Conservation (phyloP, 2,797 vertebrate species). For the Thaleichthys pacificus region DNA sequence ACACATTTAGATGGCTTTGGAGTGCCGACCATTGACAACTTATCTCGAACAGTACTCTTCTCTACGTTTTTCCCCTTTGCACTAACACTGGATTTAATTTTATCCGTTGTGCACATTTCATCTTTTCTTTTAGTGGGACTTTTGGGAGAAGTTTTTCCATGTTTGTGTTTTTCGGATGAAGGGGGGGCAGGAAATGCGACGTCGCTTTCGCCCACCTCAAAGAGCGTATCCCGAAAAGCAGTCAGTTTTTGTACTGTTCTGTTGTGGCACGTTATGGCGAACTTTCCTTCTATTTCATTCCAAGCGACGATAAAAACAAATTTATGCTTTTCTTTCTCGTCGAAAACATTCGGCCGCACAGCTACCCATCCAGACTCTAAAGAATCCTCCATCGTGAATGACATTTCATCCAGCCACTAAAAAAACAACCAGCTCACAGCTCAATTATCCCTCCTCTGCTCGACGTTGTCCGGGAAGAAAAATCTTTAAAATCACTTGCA, state of each 20-base stretch:
- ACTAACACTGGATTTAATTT: constrained; percentile 46
- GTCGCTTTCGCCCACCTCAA: constrained; percentile 43
- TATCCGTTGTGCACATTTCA: constrained; percentile 26
- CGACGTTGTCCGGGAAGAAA: constrained; percentile 10
- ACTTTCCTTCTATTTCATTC: constrained; percentile 94
- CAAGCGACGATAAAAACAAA: constrained; percentile 95
- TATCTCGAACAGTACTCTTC: constrained; percentile 23
- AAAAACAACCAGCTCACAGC: constrained; percentile 1
- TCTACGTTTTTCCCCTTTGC: constrained; percentile 41
- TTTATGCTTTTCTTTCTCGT: constrained; percentile 90
- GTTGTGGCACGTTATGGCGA: constrained; percentile 95
- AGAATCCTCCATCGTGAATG: constrained; percentile 89
- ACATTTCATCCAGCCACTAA: constrained; percentile 74
- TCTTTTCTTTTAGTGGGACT: constrained; percentile 38
- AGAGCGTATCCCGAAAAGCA: constrained; percentile 71
- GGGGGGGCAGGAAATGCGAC: constrained; percentile 20
- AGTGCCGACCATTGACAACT: constrained; percentile 3
- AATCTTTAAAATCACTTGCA: constrained; percentile 8
- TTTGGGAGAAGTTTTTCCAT: background rate
- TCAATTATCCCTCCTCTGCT: background rate
- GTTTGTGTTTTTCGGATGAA: constrained; percentile 41
- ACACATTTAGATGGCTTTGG: constrained; percentile 46
- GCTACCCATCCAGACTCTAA: constrained; percentile 95
- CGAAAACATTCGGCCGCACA: constrained; percentile 90
- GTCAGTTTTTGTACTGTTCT: constrained; percentile 87